phyloP scores from a whole-genome alignment of 2,113 vertebrate genomes.

The Thalassarche chlororhynchos region DNA sequence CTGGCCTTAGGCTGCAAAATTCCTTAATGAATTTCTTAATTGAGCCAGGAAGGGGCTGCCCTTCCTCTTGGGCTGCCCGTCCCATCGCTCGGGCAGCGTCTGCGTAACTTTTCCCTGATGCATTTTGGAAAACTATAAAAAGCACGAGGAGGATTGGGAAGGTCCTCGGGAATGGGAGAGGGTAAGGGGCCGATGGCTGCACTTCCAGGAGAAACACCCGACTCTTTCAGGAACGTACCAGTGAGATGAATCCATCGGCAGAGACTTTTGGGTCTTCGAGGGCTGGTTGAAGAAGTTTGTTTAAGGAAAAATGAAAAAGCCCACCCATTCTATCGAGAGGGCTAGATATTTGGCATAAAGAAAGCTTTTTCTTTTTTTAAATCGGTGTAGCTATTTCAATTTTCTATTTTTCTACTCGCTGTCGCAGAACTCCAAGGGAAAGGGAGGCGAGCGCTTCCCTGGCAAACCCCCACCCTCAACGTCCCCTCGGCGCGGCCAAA shows the following conservation, averaged over 20 bases:
- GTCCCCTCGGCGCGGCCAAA: not conserved
- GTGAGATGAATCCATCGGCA: accelerated
- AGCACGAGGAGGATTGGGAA: not conserved
- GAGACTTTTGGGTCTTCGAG: not conserved
- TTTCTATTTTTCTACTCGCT: not conserved
- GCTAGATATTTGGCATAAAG: not conserved
- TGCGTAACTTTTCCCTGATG: accelerated
- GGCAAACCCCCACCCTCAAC: not conserved
- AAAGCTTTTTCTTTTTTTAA: not conserved
- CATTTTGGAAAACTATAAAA: not conserved
- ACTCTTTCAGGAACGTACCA: accelerated
- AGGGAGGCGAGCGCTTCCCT: not conserved
- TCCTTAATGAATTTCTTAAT: not conserved
- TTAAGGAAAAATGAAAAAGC: not conserved
- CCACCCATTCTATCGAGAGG: accelerated
- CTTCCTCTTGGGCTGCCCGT: not conserved
- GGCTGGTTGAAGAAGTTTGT: not conserved
- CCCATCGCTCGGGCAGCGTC: accelerated
- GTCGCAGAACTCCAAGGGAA: not conserved
- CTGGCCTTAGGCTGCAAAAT: not conserved
- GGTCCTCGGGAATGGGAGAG: accelerated
- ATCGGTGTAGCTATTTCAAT: not conserved
- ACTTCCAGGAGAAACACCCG: not conserved
- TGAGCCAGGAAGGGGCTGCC: not conserved
- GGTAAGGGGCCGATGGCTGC: not conserved